Evolutionary conservation across 2,797 vertebrate species (phyloP).

Genomic region (Karalla daura): DNA sequence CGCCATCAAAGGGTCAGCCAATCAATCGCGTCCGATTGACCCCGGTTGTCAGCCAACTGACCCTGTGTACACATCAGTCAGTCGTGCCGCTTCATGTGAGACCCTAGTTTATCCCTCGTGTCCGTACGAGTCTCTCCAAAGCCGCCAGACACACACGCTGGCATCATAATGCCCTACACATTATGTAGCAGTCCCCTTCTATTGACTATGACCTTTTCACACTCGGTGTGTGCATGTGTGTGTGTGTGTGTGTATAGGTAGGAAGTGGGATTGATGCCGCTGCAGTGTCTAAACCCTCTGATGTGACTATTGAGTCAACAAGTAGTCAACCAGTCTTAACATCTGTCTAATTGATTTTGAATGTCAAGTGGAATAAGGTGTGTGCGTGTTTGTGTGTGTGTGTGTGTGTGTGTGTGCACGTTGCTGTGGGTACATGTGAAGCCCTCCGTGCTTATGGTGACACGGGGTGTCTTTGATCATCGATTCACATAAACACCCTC

Average conservation of each 20-base stretch:
- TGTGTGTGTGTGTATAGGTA: background rate
- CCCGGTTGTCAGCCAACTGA: slow-evolving; percentile 52
- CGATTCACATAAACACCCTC: slow-evolving; percentile 80
- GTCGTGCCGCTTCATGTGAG: slow-evolving; percentile 48
- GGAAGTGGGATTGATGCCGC: slow-evolving; percentile 7
- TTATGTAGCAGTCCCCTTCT: slow-evolving; percentile 37
- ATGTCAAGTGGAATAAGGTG: slow-evolving; percentile 72
- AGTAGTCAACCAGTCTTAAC: slow-evolving; percentile 60
- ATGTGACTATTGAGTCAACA: slow-evolving; percentile 75
- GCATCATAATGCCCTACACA: slow-evolving; percentile 54
- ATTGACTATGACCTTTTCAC: slow-evolving; percentile 79
- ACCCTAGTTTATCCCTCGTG: slow-evolving; percentile 50
- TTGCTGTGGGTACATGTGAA: slow-evolving; percentile 60
- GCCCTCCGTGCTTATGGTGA: slow-evolving; percentile 87
- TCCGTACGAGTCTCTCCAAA: slow-evolving; percentile 55
- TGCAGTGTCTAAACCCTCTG: slow-evolving; percentile 55
- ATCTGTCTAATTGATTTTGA: slow-evolving; percentile 81
- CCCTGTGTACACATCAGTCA: slow-evolving; percentile 57
- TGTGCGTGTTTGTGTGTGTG: slow-evolving; percentile 26
- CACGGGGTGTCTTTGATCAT: slow-evolving; percentile 83
- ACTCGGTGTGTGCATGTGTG: slow-evolving; percentile 2
- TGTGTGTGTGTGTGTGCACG: slow-evolving; percentile 6
- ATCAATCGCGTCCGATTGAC: slow-evolving; percentile 71
- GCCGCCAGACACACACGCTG: slow-evolving; percentile 38
- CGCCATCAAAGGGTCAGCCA: slow-evolving; percentile 65